Conservation (phyloP, 2,797 vertebrate species). For the Gambelia wislizenii region DNA sequence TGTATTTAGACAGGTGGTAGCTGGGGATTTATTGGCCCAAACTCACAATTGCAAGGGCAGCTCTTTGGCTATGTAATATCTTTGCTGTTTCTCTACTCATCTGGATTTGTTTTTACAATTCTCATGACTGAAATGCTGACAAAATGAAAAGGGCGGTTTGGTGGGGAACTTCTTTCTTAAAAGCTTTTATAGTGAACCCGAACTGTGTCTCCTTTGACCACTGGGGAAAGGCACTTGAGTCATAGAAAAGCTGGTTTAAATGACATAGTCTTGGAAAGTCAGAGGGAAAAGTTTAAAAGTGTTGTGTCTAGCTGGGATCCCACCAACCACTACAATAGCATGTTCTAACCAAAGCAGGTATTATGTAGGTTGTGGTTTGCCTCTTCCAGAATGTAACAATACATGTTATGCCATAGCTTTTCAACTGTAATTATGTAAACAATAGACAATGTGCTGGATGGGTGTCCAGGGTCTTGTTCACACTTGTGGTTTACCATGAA, state of each 20-base stretch:
- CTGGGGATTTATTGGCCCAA: constrained; percentile 26
- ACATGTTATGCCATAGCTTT: constrained; percentile 36
- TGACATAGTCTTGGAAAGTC: constrained; percentile 31
- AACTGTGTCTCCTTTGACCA: constrained; percentile 38
- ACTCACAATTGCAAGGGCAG: constrained; percentile 11
- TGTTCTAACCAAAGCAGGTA: constrained; percentile 57
- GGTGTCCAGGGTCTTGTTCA: constrained; percentile 16
- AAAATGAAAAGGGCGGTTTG: constrained; percentile 56
- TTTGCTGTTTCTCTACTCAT: constrained; percentile 64
- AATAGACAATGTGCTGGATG: background rate
- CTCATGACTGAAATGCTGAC: constrained; percentile 57
- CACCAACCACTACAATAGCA: constrained; percentile 44
- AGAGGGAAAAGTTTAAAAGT: constrained; percentile 39
- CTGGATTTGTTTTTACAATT: constrained; percentile 65
- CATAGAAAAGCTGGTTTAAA: constrained; percentile 41
- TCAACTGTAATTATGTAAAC: constrained; percentile 20
- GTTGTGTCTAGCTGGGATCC: constrained; percentile 37
- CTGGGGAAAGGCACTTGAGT: constrained; percentile 38
- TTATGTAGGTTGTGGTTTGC: constrained; percentile 63
- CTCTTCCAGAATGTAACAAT: constrained; percentile 49
- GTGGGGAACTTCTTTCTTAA: constrained; percentile 14
- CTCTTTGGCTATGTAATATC: constrained; percentile 17
- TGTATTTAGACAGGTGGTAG: constrained; percentile 42
- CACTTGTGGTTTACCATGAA: constrained; percentile 10
- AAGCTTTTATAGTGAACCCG: constrained; percentile 45